phyloP scores from a whole-genome alignment of 2,888 invertebrate genomes.

The Pollenia griseotomentosa region DNA sequence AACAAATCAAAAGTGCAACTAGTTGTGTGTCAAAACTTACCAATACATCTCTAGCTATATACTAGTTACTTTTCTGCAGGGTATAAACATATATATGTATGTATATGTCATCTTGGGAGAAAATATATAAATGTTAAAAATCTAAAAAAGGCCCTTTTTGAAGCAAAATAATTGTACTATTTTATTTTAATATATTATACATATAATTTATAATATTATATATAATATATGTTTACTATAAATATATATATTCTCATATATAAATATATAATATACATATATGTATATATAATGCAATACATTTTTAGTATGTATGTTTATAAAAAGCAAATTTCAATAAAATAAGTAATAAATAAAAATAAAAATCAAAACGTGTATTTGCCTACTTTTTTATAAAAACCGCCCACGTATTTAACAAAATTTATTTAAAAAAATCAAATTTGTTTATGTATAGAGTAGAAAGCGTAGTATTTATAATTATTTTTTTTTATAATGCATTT shows the following conservation, averaged over 20 bases:
- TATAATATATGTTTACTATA: background rate
- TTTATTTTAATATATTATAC: too few relatives aligned
- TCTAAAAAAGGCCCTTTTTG: too few relatives aligned
- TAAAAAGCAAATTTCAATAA: slow-evolving; percentile 21
- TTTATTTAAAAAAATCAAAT: slow-evolving; percentile 23
- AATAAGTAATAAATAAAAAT: slow-evolving; percentile 41
- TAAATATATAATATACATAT: slow-evolving; percentile 12
- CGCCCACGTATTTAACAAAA: slow-evolving; percentile 50
- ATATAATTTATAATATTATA: background rate
- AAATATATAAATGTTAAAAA: too few relatives aligned
- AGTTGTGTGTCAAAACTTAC: too few relatives aligned
- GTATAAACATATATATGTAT: too few relatives aligned
- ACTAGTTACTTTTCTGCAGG: too few relatives aligned
- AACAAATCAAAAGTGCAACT: too few relatives aligned
- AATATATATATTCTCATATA: background rate
- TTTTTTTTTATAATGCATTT: slow-evolving; percentile 63
- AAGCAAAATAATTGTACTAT: too few relatives aligned
- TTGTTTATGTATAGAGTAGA: slow-evolving; percentile 18
- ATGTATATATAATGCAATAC: background rate
- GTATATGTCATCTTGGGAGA: too few relatives aligned
- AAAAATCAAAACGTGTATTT: slow-evolving; percentile 19
- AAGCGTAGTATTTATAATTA: slow-evolving; percentile 48
- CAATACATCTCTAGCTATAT: too few relatives aligned
- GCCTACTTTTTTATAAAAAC: slow-evolving; percentile 38
- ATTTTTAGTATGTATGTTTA: background rate